Conservation (phyloP, 2,797 vertebrate genomes). For the Masticophis lateralis region DNA sequence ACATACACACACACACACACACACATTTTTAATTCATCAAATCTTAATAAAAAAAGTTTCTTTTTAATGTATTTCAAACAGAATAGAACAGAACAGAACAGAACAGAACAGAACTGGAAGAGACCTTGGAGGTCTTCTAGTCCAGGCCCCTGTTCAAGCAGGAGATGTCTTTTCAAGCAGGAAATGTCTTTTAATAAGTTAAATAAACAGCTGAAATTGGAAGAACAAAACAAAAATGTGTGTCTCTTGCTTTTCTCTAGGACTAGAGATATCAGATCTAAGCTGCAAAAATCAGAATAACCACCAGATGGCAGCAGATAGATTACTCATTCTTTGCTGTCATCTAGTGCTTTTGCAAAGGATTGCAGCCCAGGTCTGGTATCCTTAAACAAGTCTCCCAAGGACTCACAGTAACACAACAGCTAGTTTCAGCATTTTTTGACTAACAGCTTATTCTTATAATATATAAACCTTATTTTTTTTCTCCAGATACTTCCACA, state of each 20-base stretch:
- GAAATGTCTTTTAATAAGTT: not conserved
- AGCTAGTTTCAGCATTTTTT: not conserved
- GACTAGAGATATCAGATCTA: not conserved
- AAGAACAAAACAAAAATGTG: not conserved
- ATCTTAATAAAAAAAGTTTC: no score
- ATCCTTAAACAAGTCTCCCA: not conserved
- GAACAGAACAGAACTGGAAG: no score
- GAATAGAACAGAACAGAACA: no score
- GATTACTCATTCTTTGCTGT: not conserved
- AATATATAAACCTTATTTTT: not conserved
- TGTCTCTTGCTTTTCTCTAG: not conserved
- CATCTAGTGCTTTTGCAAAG: not conserved
- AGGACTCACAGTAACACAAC: not conserved
- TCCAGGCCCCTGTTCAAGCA: no score
- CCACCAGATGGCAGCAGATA: not conserved
- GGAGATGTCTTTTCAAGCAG: no score
- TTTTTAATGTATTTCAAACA: no score
- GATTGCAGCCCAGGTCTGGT: not conserved
- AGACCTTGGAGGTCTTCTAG: no score
- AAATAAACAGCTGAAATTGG: not conserved
- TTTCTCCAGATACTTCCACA: not conserved
- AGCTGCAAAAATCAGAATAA: not conserved
- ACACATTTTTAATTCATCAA: no score
- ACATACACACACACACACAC: no score
- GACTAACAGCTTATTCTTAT: conserved; percentile 6